These are phyloP conservation scores for Aeoliscus strigatus DNA, from an alignment of 2,797 vertebrate species.

Conservation along the genomic window DNA sequence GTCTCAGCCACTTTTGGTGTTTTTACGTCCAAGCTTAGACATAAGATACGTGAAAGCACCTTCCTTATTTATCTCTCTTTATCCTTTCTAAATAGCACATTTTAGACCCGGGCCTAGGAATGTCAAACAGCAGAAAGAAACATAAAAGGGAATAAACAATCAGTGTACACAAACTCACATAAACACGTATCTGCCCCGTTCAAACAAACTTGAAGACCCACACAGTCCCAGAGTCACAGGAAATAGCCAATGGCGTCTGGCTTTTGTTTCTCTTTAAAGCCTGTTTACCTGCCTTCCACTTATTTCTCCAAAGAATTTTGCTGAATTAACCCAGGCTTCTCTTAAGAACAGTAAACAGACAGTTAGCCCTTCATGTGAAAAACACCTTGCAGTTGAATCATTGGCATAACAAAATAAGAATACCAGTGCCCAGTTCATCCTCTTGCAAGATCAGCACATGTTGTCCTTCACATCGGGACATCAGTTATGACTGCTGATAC, in stretches of 20 bases:
- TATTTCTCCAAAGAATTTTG: constrained; percentile 12
- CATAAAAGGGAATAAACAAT: constrained; percentile 39
- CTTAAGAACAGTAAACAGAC: not conserved
- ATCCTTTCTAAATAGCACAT: constrained; percentile 8
- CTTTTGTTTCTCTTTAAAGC: constrained; percentile 45
- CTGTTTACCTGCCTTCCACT: constrained; percentile 41
- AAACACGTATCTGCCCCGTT: not conserved
- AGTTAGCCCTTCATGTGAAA: too few relatives aligned
- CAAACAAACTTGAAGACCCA: constrained; percentile 16
- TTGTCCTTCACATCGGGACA: too few relatives aligned
- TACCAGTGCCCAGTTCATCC: too few relatives aligned
- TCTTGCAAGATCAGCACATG: too few relatives aligned
- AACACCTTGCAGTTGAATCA: not conserved
- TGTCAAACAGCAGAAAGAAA: constrained; percentile 51
- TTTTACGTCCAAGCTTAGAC: too few relatives aligned
- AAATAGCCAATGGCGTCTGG: constrained; percentile 53
- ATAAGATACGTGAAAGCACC: too few relatives aligned
- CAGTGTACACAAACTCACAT: not conserved
- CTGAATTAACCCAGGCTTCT: constrained; percentile 11
- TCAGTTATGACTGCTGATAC: too few relatives aligned
- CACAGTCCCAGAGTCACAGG: constrained; percentile 46
- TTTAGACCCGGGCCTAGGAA: constrained; percentile 37
- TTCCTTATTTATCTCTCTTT: too few relatives aligned
- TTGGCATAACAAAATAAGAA: not conserved
- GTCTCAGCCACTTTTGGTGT: too few relatives aligned